Conservation (phyloP, 2,113 vertebrate genomes). For the Petaurus breviceps region DNA sequence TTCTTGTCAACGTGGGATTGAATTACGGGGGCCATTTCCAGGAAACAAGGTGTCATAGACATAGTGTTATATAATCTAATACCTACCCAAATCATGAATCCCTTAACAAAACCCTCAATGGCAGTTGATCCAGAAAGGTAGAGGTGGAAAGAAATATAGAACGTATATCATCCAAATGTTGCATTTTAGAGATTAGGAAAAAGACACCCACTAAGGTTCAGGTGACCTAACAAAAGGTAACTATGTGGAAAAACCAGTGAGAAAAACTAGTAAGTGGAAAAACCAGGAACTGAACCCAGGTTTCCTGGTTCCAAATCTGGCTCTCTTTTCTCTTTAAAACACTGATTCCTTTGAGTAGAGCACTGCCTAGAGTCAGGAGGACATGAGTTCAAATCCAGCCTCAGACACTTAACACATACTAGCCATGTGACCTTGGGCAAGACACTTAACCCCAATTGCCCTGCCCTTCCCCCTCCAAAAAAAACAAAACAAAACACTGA, state of each 20-base stretch:
- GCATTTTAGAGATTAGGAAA: not conserved
- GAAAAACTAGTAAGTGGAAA: not conserved
- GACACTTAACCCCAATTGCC: too few relatives aligned
- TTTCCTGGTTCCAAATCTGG: not conserved
- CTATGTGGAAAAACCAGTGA: too few relatives aligned
- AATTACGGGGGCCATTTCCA: not conserved
- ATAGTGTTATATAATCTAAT: not conserved
- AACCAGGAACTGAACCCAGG: not conserved
- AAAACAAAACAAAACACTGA: not conserved
- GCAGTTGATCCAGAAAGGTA: not conserved
- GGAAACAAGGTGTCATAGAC: not conserved
- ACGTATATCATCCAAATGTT: not conserved
- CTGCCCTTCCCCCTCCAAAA: too few relatives aligned
- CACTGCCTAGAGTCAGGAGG: too few relatives aligned
- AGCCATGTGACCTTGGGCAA: too few relatives aligned
- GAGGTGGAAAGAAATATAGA: not conserved
- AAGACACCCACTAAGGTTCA: rapidly evolving
- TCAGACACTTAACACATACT: too few relatives aligned
- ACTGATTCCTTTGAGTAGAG: not conserved
- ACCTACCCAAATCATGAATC: not conserved
- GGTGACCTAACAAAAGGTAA: not conserved
- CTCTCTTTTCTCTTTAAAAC: not conserved
- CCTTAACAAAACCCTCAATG: not conserved
- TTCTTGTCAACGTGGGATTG: not conserved
- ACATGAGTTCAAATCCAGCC: too few relatives aligned